These are phyloP conservation scores for Tanytarsus gracilentus DNA, from an alignment of 2,888 invertebrate species.

Conservation along the genomic window DNA sequence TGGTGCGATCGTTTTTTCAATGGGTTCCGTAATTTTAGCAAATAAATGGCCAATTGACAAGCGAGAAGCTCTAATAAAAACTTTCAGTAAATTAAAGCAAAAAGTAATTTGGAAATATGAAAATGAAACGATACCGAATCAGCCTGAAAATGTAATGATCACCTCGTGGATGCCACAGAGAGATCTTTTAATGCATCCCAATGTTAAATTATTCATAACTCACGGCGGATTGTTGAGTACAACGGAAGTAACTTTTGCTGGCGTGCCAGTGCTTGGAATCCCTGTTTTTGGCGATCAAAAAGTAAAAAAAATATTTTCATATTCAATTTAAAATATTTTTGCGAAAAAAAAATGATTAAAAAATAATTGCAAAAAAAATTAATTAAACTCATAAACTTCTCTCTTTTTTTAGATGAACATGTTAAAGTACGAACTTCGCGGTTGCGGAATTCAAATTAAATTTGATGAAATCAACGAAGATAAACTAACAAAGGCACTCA, in stretches of 20 bases:
- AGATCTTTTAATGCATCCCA: constrained; percentile 43
- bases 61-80: constrained; percentile 11
- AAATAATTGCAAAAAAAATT: no score
- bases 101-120: constrained; percentile 32
- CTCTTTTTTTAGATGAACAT: no score
- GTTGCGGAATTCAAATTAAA: constrained; percentile 60
- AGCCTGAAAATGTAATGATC: constrained; percentile 36
- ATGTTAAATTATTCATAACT: constrained; percentile 45
- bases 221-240: constrained; percentile 48
- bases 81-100: constrained; percentile 24
- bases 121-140: constrained; percentile 23
- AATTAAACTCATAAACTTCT: no score
- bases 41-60: constrained; percentile 17
- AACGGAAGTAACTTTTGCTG: constrained; percentile 43
- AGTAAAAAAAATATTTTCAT: no score
- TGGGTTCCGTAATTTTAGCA: constrained; percentile 35
- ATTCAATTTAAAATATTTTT: no score
- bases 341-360: no score
- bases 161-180: constrained; percentile 41
- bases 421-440: constrained; percentile 58
- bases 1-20: constrained; percentile 38
- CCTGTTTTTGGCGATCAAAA: constrained; percentile 74
- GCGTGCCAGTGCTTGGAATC: constrained; percentile 42
- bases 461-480: constrained; percentile 40
- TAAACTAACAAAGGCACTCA: neutral